Base-by-base conservation (phyloP, 2,797 vertebrate genomes). In the Astyanax mexicanus region DNA sequence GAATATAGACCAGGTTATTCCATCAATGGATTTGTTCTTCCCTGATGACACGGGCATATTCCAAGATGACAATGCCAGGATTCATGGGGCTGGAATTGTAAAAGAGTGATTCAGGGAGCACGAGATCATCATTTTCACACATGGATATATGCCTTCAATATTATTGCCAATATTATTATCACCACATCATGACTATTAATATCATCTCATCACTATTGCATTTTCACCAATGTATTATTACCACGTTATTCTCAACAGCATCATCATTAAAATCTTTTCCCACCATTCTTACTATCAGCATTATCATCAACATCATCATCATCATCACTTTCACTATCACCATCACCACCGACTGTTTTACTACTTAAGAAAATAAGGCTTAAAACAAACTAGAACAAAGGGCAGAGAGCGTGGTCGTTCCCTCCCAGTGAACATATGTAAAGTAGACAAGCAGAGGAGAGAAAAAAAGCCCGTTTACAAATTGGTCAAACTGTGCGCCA, bases 401-500 rank as follows among this genome's bases (percentile, higher is more conserved):
- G n/a, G 7, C 38, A 57, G 23, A 32, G 49, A 69, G 29, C 44
- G 52, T 9, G 66, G 38, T 44, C 35, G 27, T 62, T 54, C 42
- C 54, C 64, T 40, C 57, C 38, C 4, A 12, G 51, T 54, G 29
- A 58, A 19, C 61, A 75, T 80, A 37, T 19, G 44, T 21, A 38
- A 29, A 29, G 57, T 42, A 25, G 58, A 80, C 61, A 17, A 38
- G 35, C 52, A 74, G 38, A 54, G 52, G 52, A 49, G 67, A 57
- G 35, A 25, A 69, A 80, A 79, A 75, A 64, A 45, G 77, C 69
- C 77, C 75, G 76, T 77, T 75, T 52, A 70, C 52, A 72, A 80
- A 78, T 65, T 54, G 60, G 66, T 74, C 75, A 57, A 64, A 78
- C 62, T 61, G 68, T 73, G 58, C 49, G 69, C 72, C 80, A 75